Conservation (phyloP, 1,140 invertebrate species). For the Meloidogyne chitwoodi region DNA sequence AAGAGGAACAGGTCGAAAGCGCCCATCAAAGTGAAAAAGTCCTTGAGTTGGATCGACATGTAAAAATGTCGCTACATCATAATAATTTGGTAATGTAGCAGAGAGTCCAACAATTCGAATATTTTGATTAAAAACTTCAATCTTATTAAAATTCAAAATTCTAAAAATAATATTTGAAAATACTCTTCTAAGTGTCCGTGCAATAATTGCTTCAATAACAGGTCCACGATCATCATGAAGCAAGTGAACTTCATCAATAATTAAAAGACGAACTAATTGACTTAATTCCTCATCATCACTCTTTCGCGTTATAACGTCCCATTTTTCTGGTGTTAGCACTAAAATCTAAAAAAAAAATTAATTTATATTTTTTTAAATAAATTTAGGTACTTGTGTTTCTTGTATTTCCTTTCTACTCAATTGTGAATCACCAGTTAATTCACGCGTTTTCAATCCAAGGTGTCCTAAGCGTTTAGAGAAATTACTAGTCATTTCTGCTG, state of each 20-base stretch:
- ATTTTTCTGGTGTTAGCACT: constrained; percentile 97
- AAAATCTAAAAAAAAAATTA: constrained; percentile 75
- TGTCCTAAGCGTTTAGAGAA: constrained; percentile 76
- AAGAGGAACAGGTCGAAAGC: constrained; percentile 91
- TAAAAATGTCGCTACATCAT: constrained; percentile 90
- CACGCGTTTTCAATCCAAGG: constrained; percentile 78
- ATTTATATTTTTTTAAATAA: constrained; percentile 1
- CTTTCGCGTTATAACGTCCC: constrained; percentile 98
- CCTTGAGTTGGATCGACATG: constrained; percentile 86
- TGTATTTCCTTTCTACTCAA: constrained; percentile 87
- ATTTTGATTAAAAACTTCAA: constrained; percentile 91
- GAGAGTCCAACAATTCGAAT: constrained; percentile 93
- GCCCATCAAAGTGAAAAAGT: constrained; percentile 91
- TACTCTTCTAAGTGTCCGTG: constrained; percentile 82
- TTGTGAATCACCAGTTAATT: constrained; percentile 97
- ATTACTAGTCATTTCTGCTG: constrained; percentile 92
- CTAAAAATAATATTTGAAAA: not conserved
- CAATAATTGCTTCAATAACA: constrained; percentile 93
- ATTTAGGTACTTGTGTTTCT: constrained; percentile 73
- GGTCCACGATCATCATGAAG: constrained; percentile 93
- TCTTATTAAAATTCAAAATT: constrained; percentile 46
- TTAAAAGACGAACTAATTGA: constrained; percentile 84
- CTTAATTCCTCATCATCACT: constrained; percentile 72
- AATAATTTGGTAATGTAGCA: constrained; percentile 93
- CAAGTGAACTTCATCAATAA: constrained; percentile 97